A percentile compares a stretch with the other conserved stretches of the same genome.
Conservation (phyloP, 2,113 vertebrate species). For the Anolis sagrei region DNA sequence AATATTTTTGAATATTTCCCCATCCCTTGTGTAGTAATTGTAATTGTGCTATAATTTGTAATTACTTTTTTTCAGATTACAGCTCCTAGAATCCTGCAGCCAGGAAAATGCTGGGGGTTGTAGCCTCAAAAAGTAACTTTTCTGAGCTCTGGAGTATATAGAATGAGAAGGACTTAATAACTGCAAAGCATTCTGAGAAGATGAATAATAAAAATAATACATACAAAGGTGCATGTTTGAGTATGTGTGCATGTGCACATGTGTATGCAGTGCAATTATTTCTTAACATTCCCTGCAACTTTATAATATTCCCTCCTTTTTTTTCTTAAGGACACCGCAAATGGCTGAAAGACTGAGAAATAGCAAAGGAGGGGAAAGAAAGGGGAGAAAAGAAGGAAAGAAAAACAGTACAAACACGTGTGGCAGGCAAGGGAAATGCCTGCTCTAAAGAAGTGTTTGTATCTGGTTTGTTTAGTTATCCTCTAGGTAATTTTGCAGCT, state of each 20-base stretch:
- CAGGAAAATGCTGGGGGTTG: no score
- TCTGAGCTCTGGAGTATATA: not conserved
- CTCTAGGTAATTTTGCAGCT: constrained; percentile 75
- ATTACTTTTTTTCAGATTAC: no score
- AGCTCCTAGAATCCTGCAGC: no score
- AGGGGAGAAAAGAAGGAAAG: constrained; percentile 33
- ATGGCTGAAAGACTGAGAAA: not conserved
- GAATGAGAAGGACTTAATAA: not conserved
- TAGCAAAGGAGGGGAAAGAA: not conserved
- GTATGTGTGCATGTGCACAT: no score
- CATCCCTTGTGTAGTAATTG: no score
- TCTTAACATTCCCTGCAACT: not conserved
- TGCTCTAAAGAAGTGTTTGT: constrained; percentile 73
- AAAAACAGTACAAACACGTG: constrained; percentile 43
- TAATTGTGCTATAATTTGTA: no score
- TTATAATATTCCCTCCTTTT: not conserved
- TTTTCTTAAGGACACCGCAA: not conserved
- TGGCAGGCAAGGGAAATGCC: constrained; percentile 55
- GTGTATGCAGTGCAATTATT: not conserved
- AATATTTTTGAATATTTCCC: no score
- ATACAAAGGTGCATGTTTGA: no score
- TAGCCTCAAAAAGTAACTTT: not conserved
- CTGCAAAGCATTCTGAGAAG: not conserved
- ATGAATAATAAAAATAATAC: not conserved
- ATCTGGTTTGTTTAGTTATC: constrained; percentile 73